Base-by-base conservation (phyloP, 2,797 vertebrate genomes). In the Poeciliopsis turneri region DNA sequence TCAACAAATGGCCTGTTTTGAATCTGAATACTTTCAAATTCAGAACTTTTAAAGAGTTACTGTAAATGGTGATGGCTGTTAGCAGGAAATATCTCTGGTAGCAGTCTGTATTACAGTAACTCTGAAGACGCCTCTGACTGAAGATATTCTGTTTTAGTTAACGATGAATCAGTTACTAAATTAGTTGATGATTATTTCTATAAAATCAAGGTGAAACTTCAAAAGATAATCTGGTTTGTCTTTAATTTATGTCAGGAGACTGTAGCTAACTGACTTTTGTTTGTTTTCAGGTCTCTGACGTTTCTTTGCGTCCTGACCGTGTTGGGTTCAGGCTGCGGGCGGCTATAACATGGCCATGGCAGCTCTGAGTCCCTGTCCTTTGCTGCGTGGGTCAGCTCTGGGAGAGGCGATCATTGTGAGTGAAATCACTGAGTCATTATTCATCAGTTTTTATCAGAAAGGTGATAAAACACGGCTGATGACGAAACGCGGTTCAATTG, bases 331-430 rank as follows among this genome's bases (percentile, higher is more conserved):
- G 90, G 88, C n/a, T 99, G 98, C 75, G n/a, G 97, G 96, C 3
- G 93, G 96, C 84, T 99, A 98, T 75, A 99, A 97, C 95, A 97
- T 99, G 97, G 96, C 95, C 13, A 98, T 98, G 77, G 98, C 98
- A 0, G 95, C 92, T n/a, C 94, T 98, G 96, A 99, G 98, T 87
- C 98, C 98, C 4, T 99, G 98, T 86, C 98, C 98, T 0, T 74
- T 97, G 76, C 93, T 99, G 72, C 96, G 96, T 69, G 92, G 92
- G 1, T 94, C 96, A 64, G 83, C 87, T 76, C 92, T 85, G 43
- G 98, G 98, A 33, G 90, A 96, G 23, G 92, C 88, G 10, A 73
- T 96, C 80, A 98, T 99, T 0, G 98, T 99, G 92, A 97, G 98
- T 97, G 6, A 83, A 53, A 36, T 43, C 66, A 66, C 13, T 3